Evolutionary conservation across 2,888 invertebrate species (phyloP).

Genomic region (Polydrusus pterygomalis): DNA sequence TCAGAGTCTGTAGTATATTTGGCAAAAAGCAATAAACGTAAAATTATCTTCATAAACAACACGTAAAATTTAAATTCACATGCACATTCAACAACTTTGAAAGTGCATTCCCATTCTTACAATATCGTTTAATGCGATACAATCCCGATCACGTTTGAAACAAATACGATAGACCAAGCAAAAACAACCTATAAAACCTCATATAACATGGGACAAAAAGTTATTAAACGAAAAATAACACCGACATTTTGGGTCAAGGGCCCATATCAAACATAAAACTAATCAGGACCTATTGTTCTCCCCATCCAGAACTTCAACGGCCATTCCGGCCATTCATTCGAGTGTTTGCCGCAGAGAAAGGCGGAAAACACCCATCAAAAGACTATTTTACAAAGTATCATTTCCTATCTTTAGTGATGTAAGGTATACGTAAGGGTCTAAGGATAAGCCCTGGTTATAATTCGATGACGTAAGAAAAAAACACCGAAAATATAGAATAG

Average conservation of each 20-base stretch:
- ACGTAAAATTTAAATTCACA: too few species aligned
- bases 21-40: too few species aligned
- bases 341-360: slow-evolving; percentile 36
- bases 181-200: slow-evolving; percentile 18
- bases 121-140: too few species aligned
- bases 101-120: too few species aligned
- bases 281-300: slow-evolving; percentile 35
- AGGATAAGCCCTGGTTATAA: neutral
- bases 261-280: slow-evolving; percentile 21
- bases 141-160: neutral
- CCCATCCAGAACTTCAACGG: slow-evolving; percentile 23
- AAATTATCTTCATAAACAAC: too few species aligned
- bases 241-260: slow-evolving; percentile 28
- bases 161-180: neutral
- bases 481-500: too few species aligned
- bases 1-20: too few species aligned
- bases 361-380: slow-evolving; percentile 28
- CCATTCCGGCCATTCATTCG: slow-evolving; percentile 23
- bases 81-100: too few species aligned
- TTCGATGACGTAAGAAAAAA: too few species aligned
- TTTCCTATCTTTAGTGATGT: slow-evolving; percentile 26
- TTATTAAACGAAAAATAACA: slow-evolving; percentile 17
- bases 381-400: slow-evolving; percentile 28
- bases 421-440: slow-evolving; percentile 2
- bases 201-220: slow-evolving; percentile 3